These are phyloP conservation scores for Leuctra nigra DNA, from an alignment of 2,888 invertebrate genomes.

Conservation along the genomic window DNA sequence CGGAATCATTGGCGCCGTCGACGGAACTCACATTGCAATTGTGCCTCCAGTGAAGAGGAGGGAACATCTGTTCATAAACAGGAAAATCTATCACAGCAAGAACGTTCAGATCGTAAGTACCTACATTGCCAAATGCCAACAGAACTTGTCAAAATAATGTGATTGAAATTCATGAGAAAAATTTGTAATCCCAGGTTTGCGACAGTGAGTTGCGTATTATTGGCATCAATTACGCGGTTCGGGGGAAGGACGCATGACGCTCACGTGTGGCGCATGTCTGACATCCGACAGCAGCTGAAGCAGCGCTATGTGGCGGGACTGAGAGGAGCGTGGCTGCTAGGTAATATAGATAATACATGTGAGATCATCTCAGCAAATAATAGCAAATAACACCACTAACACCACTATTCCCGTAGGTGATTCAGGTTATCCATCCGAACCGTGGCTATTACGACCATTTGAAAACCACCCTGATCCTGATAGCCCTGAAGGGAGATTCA, in stretches of 20 bases:
- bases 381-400: too few species aligned
- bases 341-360: too few species aligned
- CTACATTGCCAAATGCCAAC: not conserved
- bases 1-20: not conserved
- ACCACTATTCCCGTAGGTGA: constrained; percentile 2
- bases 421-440: constrained; percentile 14
- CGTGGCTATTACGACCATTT: constrained; percentile 11
- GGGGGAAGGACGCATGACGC: not conserved
- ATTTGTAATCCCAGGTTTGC: not conserved
- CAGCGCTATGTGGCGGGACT: not conserved
- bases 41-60: not conserved
- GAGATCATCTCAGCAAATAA: too few species aligned
- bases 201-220: not conserved
- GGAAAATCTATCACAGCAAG: not conserved
- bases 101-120: not conserved
- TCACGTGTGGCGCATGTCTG: not conserved
- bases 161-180: not conserved
- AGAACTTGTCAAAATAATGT: too few species aligned
- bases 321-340: not conserved
- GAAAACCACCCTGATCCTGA: not conserved
- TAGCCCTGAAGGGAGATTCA: constrained; percentile 17
- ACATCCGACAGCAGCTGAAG: not conserved
- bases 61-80: not conserved
- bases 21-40: not conserved
- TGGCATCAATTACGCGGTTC: not conserved